phyloP scores from a whole-genome alignment of 2,797 vertebrate genomes.

The Neostethus bicornis region DNA sequence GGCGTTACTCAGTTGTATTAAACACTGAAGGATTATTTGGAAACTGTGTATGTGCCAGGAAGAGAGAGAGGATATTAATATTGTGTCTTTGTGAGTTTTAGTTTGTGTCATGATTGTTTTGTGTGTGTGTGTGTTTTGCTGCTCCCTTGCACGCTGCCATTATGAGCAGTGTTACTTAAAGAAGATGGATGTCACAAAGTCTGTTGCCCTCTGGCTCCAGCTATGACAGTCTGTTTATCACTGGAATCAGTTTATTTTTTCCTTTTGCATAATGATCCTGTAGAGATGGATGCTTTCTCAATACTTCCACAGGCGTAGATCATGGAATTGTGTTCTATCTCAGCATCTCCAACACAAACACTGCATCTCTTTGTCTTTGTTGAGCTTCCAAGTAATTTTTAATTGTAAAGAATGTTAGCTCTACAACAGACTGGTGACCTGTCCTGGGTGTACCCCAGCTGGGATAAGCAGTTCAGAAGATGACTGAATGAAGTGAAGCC shows the following conservation, averaged over 20 bases:
- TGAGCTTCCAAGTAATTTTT: constrained; percentile 6
- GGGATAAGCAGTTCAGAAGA: too few species aligned
- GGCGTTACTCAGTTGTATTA: constrained; percentile 58
- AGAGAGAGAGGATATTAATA: constrained; percentile 55
- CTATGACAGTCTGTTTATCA: constrained; percentile 73
- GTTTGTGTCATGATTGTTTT: constrained; percentile 18
- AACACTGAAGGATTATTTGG: constrained; percentile 47
- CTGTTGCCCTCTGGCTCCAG: constrained; percentile 70
- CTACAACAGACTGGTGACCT: too few species aligned
- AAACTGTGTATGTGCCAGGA: constrained; percentile 11
- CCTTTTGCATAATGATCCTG: constrained; percentile 71
- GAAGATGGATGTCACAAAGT: constrained; percentile 72
- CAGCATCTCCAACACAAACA: constrained; percentile 19
- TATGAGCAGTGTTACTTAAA: constrained; percentile 70
- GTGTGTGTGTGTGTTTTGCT: constrained; percentile 42
- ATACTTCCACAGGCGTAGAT: constrained; percentile 54
- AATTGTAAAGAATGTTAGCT: too few species aligned
- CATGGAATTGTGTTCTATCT: constrained; percentile 35
- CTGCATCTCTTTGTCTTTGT: constrained; percentile 22
- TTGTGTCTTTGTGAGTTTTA: constrained; percentile 38
- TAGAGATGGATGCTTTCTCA: constrained; percentile 59
- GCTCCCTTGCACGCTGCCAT: constrained; percentile 50
- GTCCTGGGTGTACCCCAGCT: too few species aligned
- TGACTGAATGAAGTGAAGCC: constrained; percentile 6
- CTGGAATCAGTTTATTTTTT: constrained; percentile 68